Evolutionary conservation across 2,797 vertebrate species (phyloP).

Genomic region (Enoplosus armatus): DNA sequence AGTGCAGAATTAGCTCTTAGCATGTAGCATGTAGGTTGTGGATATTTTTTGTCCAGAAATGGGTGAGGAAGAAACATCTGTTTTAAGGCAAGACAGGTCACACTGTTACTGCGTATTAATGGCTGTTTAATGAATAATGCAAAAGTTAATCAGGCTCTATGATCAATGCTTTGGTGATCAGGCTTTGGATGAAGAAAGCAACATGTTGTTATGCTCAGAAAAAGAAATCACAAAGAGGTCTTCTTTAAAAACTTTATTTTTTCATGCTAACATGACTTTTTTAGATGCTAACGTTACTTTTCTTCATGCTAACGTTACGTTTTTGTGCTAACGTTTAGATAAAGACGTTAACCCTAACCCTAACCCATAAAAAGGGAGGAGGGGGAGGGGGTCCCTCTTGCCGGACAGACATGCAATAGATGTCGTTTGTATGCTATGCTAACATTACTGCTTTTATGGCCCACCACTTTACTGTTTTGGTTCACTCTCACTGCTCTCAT

Average conservation of each 20-base stretch:
- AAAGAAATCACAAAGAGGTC: no score
- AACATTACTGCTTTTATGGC: neutral
- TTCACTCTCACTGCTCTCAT: neutral
- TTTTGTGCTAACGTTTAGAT: no score
- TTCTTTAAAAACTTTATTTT: no score
- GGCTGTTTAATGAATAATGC: neutral
- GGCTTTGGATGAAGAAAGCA: neutral
- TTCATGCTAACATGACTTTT: neutral
- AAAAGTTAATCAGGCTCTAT: neutral
- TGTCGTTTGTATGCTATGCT: no score
- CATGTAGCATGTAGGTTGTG: no score
- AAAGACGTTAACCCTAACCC: no score
- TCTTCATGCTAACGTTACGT: neutral
- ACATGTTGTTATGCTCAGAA: no score
- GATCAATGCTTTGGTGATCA: neutral
- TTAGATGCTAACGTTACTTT: neutral
- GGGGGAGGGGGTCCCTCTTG: no score
- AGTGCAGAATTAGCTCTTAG: neutral
- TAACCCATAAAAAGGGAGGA: no score
- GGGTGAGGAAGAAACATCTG: no score
- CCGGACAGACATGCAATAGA: no score
- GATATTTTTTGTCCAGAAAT: neutral
- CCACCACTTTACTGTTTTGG: neutral
- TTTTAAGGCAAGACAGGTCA: neutral
- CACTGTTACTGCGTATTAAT: neutral